These are phyloP conservation scores for Hydropsyche tenuis DNA, from an alignment of 1,140 invertebrate genomes.

Conservation along the genomic window DNA sequence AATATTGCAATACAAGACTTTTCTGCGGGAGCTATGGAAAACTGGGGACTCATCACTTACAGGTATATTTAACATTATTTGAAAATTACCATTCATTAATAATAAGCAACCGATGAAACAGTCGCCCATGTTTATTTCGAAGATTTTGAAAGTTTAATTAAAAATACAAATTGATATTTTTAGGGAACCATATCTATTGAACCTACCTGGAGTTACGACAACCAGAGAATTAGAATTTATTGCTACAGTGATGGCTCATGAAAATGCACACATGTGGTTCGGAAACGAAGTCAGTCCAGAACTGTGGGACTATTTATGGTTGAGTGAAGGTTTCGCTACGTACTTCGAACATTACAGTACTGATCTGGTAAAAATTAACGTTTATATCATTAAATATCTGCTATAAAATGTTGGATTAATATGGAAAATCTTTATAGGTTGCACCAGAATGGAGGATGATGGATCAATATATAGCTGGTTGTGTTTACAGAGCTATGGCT, in stretches of 20 bases:
- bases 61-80: slow-evolving; percentile 53
- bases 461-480: slow-evolving; percentile 78
- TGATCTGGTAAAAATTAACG: slow-evolving; percentile 53
- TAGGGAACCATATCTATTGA: slow-evolving; percentile 58
- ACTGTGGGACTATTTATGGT: slow-evolving; percentile 65
- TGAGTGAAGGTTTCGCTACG: slow-evolving; percentile 75
- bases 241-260: slow-evolving; percentile 65
- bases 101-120: no score
- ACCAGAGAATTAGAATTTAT: slow-evolving; percentile 59
- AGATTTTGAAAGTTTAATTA: not conserved
- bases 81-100: no score
- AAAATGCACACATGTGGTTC: slow-evolving; percentile 74
- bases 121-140: not conserved
- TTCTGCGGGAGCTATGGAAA: slow-evolving; percentile 82
- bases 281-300: slow-evolving; percentile 71
- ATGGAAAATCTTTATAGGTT: slow-evolving; percentile 1
- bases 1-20: slow-evolving; percentile 81
- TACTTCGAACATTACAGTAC: slow-evolving; percentile 63
- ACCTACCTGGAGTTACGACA: slow-evolving; percentile 55
- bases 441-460: slow-evolving; percentile 73
- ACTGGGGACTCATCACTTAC: slow-evolving; percentile 84
- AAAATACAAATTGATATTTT: slow-evolving; percentile 25
- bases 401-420: not conserved
- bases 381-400: not conserved
- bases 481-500: slow-evolving; percentile 69